Base-by-base conservation (phyloP, 2,888 invertebrate species). In the Leucophenga montana region DNA sequence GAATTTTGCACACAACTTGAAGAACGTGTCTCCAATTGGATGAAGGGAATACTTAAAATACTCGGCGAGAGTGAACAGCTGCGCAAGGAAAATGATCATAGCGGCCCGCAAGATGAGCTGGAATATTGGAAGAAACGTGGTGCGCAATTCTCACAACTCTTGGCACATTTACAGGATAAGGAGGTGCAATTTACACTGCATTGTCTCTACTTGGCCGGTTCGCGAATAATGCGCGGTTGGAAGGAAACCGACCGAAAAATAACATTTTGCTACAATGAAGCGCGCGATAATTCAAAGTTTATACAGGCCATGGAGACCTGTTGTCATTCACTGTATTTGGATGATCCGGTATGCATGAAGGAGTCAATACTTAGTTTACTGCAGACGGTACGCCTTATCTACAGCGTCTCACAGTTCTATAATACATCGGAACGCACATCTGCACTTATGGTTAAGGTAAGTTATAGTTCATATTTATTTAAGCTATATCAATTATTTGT, bases 51-150 rank as follows among this genome's bases (percentile, higher is more conserved):
- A 27, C 93, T 94, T 87, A 95, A 95, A 89, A 93, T 95, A 71
- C 90, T 97, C 67, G 94, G 95, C 70, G 97, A 97, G 86, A 97
- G 97, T 84, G 97, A 97, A 85, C 97, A 97, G 86, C 91, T 98
- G 73, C 91, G 97, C 67, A 92, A 95, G 53, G 98, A 98, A 87
- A 96, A 96, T 71, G 97, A 98, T 87, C 94, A 94, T 3, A 95
- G 94, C 67, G 97, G 97, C 0, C 98, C 98, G 0, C 95, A 97
- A 85, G 97, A 98, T 84, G 98, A 98, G 86, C 90, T 98, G 50
- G 96, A 96, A 82, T 98, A 98, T 88, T 98, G 98, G 98, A 98
- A 98, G 89, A 95, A 95, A 82, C 91, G 98, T 44, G 96, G 96
- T 50, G 97, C 97, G 0, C 96, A 96, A 86, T 97, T 98, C 87